Percentiles rank a stretch among this genome's conserved stretches.
Evolutionary conservation across 2,797 vertebrate genomes (phyloP).

Genomic region (Hemitrygon akajei): DNA sequence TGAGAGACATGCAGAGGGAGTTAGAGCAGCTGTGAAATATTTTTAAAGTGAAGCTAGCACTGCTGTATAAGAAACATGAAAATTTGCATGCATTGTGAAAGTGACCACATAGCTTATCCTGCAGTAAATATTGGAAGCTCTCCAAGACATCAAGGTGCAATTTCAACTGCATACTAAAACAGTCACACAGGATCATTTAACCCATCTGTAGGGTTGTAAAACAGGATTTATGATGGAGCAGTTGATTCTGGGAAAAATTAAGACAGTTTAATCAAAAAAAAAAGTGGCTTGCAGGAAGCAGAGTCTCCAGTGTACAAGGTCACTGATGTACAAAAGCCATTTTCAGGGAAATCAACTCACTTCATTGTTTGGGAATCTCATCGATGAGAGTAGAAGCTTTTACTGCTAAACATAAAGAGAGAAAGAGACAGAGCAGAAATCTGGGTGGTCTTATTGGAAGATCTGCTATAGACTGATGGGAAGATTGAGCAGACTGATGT

Average conservation of each 20-base stretch:
- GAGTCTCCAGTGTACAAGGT: not conserved
- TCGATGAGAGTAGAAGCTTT: not conserved
- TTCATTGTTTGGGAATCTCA: not conserved
- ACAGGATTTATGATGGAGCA: not conserved
- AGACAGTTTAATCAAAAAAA: not conserved
- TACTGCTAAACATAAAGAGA: not conserved
- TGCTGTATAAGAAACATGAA: not conserved
- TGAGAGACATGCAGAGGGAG: not conserved
- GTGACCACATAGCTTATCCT: not conserved
- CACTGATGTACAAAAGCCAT: not conserved
- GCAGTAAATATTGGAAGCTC: not conserved
- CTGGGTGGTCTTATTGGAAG: not conserved
- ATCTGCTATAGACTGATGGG: not conserved
- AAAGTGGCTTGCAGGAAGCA: not conserved
- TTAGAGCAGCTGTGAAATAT: not conserved
- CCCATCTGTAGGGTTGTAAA: not conserved
- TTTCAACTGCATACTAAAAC: not conserved
- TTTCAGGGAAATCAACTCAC: not conserved
- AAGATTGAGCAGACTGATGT: not conserved
- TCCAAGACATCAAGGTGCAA: not conserved
- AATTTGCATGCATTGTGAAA: not conserved
- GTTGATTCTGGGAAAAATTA: not conserved
- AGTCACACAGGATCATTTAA: not conserved
- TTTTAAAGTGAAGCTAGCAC: not conserved
- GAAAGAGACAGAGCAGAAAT: not conserved